Percentiles rank a stretch among this genome's conserved stretches.
Evolutionary conservation across 2,113 vertebrate genomes (phyloP).

Genomic region (Lagopus muta): DNA sequence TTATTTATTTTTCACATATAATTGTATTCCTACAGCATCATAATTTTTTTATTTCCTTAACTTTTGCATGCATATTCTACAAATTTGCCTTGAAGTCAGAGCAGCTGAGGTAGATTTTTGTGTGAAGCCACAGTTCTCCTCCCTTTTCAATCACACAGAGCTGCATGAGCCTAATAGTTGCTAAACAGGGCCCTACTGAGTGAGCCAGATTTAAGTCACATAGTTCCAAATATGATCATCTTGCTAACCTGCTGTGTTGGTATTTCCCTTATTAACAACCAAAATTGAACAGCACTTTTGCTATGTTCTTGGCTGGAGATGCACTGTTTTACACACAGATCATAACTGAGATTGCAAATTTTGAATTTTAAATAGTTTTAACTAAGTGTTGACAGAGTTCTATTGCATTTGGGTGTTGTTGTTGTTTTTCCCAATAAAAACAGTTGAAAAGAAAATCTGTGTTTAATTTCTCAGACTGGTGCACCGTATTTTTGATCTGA

Average conservation of each 20-base stretch:
- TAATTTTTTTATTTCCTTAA: slow-evolving; percentile 3
- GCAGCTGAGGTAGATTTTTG: background rate
- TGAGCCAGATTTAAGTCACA: background rate
- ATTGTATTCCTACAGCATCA: background rate
- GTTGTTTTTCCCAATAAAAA: background rate
- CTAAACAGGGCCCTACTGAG: background rate
- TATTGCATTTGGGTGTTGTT: background rate
- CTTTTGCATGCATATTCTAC: background rate
- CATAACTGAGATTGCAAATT: background rate
- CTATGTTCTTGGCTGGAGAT: background rate
- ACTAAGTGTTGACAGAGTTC: background rate
- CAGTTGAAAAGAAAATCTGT: background rate
- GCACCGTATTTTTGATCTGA: slow-evolving; percentile 2
- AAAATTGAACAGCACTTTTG: background rate
- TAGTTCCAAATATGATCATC: background rate
- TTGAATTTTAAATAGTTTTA: background rate
- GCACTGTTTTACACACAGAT: background rate
- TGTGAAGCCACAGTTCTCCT: background rate
- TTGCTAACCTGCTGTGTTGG: background rate
- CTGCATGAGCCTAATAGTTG: background rate
- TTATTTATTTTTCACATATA: background rate
- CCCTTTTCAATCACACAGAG: background rate
- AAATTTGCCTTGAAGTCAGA: background rate
- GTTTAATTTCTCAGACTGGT: background rate
- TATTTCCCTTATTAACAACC: background rate